Base-by-base conservation (phyloP, 2,113 vertebrate species). In the Bos javanicus region DNA sequence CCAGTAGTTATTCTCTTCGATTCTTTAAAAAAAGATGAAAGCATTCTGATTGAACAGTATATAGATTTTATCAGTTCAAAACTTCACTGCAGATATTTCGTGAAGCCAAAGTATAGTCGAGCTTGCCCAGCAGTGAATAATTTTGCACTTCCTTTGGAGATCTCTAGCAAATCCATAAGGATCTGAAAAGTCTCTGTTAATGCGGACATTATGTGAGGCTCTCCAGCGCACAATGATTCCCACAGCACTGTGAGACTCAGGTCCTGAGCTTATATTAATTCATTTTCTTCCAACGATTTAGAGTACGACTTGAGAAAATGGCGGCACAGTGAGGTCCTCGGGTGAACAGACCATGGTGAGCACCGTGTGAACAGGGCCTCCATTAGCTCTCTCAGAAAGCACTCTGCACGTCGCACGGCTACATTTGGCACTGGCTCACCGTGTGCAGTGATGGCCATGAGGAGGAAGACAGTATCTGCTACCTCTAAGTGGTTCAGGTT, bases 1-100 rank as follows among this genome's bases (percentile, higher is more conserved):
- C 13, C 19, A 26, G 7, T 1, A 48, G 4, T 36, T 33, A 39
- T 26, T 82, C 43, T 13, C 36, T 87, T 50, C n/a, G 60, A 48
- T 91, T 56, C 48, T 90, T 95, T 95, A 78, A 64, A 80, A 94
- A 94, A 46, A 74, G 86, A 86, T 76, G 50, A 59, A 91, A 93
- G 11, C 23, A n/a, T 43, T 36, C 13, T 67, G 48, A 67, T 33
- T 52, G 85, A 90, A 95, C 4, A 67, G 48, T 48, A 16, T 48
- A n/a, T 15, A 84, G 25, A 46, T 87, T 86, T 48, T 39, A 81
- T 43, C 28, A 71, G 50, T 15, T 90, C 60, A n/a, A 64, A 83
- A 90, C 48, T 36, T 28, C 19, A 28, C 33, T 90, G 74, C 19
- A 30, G 54, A 56, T 5, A 59, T 21, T 56, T n/a, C 62, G 23